phyloP scores from a whole-genome alignment of 2,113 vertebrate species.

The Struthidea cinerea region DNA sequence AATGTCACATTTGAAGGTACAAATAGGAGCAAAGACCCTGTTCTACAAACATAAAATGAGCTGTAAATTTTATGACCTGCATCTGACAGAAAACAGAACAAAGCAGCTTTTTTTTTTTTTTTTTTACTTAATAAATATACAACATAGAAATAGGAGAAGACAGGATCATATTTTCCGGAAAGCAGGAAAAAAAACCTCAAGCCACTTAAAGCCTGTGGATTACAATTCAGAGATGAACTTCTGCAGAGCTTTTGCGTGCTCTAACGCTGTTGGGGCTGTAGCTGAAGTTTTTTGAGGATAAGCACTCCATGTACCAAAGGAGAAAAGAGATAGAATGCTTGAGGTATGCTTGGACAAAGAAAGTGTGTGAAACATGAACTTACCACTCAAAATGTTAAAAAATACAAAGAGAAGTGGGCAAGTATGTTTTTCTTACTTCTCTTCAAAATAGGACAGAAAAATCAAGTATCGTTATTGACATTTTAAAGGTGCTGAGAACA shows the following conservation, averaged over 20 bases:
- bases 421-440: background rate
- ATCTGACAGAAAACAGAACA: background rate
- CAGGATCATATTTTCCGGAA: background rate
- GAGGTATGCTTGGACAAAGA: background rate
- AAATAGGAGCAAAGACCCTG: background rate
- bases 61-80: background rate
- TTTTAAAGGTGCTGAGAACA: background rate
- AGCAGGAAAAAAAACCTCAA: accelerated
- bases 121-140: background rate
- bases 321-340: background rate
- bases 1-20: background rate
- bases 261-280: background rate
- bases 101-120: background rate
- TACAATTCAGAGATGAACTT: background rate
- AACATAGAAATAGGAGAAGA: background rate
- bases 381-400: background rate
- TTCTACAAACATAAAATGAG: background rate
- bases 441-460: background rate
- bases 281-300: background rate
- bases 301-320: background rate
- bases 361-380: background rate
- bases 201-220: background rate
- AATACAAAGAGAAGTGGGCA: background rate
- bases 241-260: background rate
- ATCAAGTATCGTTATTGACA: accelerated